Evolutionary conservation across 2,888 invertebrate genomes (phyloP).

Genomic region (Mamestra brassicae): DNA sequence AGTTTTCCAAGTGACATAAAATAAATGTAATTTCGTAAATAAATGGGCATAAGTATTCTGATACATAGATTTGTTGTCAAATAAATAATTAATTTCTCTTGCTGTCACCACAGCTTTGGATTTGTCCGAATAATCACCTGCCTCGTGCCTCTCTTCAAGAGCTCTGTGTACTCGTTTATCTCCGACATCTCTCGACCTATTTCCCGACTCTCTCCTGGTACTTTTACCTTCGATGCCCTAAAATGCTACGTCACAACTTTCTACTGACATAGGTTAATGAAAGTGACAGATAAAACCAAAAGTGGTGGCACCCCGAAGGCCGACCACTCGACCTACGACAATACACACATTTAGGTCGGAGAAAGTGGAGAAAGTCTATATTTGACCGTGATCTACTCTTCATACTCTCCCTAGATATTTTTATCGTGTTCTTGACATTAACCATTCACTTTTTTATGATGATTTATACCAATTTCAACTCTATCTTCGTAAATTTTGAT

Average conservation of each 20-base stretch:
- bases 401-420: slow-evolving; percentile 82
- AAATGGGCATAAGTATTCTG: neutral
- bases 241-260: slow-evolving; percentile 80
- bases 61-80: neutral
- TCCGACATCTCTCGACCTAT: slow-evolving; percentile 61
- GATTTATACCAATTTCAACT: slow-evolving; percentile 65
- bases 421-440: slow-evolving; percentile 79
- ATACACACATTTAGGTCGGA: slow-evolving; percentile 82
- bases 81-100: neutral
- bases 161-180: neutral
- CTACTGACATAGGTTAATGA: slow-evolving; percentile 80
- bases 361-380: slow-evolving; percentile 88
- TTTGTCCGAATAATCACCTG: neutral
- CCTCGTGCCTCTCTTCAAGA: neutral
- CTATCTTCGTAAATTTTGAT: slow-evolving; percentile 58
- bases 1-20: neutral
- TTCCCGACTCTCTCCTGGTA: slow-evolving; percentile 61
- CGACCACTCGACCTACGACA: slow-evolving; percentile 84
- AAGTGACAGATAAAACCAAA: slow-evolving; percentile 87
- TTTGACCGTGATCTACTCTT: slow-evolving; percentile 86
- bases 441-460: slow-evolving; percentile 75
- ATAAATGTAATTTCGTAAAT: neutral
- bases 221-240: slow-evolving; percentile 76
- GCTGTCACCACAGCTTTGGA: neutral
- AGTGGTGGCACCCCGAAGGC: slow-evolving; percentile 85